Percentiles rank a stretch among this genome's conserved stretches.
phyloP scores from a whole-genome alignment of 2,797 vertebrate species.

The Huso huso region DNA sequence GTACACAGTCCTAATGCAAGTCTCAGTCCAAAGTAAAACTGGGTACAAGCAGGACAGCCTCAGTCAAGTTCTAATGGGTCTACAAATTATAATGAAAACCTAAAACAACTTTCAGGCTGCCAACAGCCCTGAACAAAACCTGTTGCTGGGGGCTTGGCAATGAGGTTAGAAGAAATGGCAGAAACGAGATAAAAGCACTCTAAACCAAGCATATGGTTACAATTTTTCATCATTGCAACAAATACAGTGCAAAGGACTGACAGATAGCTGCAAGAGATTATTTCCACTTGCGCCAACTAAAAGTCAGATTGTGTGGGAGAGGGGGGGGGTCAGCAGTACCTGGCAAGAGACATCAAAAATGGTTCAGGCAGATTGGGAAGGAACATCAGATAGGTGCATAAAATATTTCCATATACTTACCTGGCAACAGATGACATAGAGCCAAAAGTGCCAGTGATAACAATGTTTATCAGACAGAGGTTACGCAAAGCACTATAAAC shows the following conservation, averaged over 20 bases:
- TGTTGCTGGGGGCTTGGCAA: too few species aligned
- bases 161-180: too few species aligned
- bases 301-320: not conserved
- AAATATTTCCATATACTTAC: constrained; percentile 7
- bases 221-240: not conserved
- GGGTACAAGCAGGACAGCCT: too few species aligned
- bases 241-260: not conserved
- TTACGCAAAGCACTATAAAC: constrained; percentile 3
- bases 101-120: too few species aligned
- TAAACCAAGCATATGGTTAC: too few species aligned
- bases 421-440: constrained; percentile 4
- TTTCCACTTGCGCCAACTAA: not conserved
- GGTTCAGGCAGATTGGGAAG: constrained; percentile 14
- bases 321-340: not conserved
- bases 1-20: too few species aligned
- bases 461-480: constrained; percentile 15
- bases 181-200: too few species aligned
- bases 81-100: too few species aligned
- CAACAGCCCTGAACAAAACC: too few species aligned
- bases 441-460: constrained; percentile 6
- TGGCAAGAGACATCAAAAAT: not conserved
- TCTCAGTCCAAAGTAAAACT: too few species aligned
- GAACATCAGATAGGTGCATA: constrained; percentile 13
- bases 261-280: not conserved
- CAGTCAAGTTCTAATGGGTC: too few species aligned